Evolutionary conservation across 2,888 invertebrate species (phyloP).

Genomic region (Copidosoma aretas): DNA sequence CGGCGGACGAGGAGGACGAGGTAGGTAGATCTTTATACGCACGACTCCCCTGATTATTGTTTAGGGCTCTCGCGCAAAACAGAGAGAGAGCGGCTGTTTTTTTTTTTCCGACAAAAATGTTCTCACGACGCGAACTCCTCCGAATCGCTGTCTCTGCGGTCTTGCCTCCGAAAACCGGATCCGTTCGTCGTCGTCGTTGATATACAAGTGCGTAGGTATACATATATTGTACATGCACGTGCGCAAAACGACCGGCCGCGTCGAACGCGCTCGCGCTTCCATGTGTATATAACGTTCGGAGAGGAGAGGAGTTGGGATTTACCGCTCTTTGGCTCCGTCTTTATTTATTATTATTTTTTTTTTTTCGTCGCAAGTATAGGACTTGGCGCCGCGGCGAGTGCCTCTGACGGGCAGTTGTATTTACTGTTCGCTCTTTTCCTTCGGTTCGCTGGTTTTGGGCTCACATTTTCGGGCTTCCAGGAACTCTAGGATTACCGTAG

Average conservation of each 20-base stretch:
- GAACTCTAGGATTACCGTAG: not conserved
- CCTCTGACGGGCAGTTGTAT: too few relatives aligned
- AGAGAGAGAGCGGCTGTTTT: conserved; percentile 4
- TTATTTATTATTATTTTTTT: too few relatives aligned
- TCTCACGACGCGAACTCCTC: conserved; percentile 28
- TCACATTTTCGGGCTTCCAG: conserved; percentile 4
- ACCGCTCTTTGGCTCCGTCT: conserved; percentile 31
- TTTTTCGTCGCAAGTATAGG: too few relatives aligned
- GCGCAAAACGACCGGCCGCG: too few relatives aligned
- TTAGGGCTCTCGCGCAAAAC: conserved; percentile 12
- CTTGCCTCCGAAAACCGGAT: conserved; percentile 33
- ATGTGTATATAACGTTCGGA: too few relatives aligned
- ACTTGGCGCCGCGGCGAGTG: too few relatives aligned
- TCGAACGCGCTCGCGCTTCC: too few relatives aligned
- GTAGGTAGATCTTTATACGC: too few relatives aligned
- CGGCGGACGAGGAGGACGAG: too few relatives aligned
- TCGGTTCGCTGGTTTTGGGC: conserved; percentile 1
- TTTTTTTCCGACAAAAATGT: conserved; percentile 34
- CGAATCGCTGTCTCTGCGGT: not conserved
- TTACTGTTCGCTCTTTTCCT: not conserved
- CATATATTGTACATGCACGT: too few relatives aligned
- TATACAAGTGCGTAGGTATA: too few relatives aligned
- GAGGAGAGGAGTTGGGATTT: conserved; percentile 17
- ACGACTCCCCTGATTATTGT: conserved; percentile 22
- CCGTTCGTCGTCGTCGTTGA: conserved; percentile 8